Conservation (phyloP, 2,888 invertebrate genomes). For the Dynastes maya region DNA sequence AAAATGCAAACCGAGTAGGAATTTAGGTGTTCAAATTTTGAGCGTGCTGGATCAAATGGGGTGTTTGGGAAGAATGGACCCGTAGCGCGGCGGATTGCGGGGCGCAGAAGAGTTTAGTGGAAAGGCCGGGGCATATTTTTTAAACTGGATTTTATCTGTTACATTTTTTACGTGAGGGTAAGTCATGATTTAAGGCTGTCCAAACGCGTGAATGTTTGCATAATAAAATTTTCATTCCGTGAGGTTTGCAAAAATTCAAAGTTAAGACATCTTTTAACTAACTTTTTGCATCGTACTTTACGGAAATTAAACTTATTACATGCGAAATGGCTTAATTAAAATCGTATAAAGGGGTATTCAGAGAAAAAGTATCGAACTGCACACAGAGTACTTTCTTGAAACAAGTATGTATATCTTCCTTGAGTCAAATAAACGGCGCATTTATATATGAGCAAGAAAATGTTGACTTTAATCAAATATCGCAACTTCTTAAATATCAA, state of each 20-base stretch:
- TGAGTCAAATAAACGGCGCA: too few species aligned
- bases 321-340: constrained; percentile 1
- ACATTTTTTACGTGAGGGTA: constrained; percentile 43
- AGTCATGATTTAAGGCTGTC: constrained; percentile 49
- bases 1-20: constrained; percentile 42
- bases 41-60: constrained; percentile 41
- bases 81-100: neutral
- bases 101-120: constrained; percentile 35
- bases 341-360: neutral
- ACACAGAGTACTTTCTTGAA: too few species aligned
- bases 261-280: constrained; percentile 29
- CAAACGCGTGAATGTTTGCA: constrained; percentile 50
- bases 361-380: neutral
- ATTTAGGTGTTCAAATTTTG: constrained; percentile 45
- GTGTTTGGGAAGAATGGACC: constrained; percentile 36
- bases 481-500: too few species aligned
- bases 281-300: constrained; percentile 10
- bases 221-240: constrained; percentile 49
- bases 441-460: too few species aligned
- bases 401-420: too few species aligned
- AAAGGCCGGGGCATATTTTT: constrained; percentile 40
- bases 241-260: constrained; percentile 14
- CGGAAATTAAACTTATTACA: constrained; percentile 4
- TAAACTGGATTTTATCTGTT: constrained; percentile 47
- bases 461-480: too few species aligned